A percentile compares a stretch with the other conserved stretches of the same genome.
phyloP scores from a whole-genome alignment of 2,797 vertebrate genomes.

The Semaprochilodus insignis region DNA sequence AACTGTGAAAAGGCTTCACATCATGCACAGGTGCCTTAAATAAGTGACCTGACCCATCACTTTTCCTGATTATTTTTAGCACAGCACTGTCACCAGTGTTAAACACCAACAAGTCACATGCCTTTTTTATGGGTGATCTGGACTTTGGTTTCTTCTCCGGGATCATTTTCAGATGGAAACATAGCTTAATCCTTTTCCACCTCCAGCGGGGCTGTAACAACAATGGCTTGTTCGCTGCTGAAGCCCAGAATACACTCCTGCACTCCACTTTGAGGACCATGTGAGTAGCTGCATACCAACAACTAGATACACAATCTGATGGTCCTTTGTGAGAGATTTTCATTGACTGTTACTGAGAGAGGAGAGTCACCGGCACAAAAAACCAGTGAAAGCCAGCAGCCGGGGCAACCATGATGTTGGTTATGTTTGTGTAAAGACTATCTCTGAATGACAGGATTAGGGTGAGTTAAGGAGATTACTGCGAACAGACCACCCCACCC shows the following conservation, averaged over 20 bases:
- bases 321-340: conserved; percentile 76
- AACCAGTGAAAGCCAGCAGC: conserved; percentile 83
- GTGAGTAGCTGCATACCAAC: conserved; percentile 76
- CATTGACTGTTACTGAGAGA: conserved; percentile 83
- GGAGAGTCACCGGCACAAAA: conserved; percentile 82
- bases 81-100: not conserved
- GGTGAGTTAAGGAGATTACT: conserved; percentile 87
- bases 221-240: conserved; percentile 59
- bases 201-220: conserved; percentile 43
- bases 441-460: conserved; percentile 88
- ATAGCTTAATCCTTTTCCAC: conserved; percentile 43
- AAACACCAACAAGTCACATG: not conserved
- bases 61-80: not conserved
- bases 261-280: conserved; percentile 68
- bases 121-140: not conserved
- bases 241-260: conserved; percentile 55
- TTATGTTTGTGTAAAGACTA: conserved; percentile 87
- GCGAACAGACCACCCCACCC: conserved; percentile 76
- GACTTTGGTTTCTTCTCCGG: not conserved
- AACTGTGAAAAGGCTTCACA: not conserved
- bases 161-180: conserved; percentile 42
- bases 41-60: not conserved
- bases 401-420: conserved; percentile 84
- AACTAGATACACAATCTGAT: conserved; percentile 82
- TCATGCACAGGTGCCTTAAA: too few species aligned